Conservation (phyloP, 1,140 invertebrate species). For the Apis dorsata region DNA sequence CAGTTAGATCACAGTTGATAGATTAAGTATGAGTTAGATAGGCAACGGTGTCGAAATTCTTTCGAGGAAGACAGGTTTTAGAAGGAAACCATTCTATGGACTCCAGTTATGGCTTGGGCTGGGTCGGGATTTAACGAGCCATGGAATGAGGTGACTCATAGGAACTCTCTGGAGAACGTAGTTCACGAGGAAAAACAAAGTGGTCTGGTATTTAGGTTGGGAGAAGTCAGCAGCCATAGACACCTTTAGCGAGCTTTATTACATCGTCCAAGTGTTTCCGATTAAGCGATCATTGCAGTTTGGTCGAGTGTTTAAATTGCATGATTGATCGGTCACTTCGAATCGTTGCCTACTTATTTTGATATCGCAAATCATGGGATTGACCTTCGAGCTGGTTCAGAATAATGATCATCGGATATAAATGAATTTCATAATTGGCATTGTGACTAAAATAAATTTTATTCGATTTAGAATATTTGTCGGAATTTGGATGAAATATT, state of each 20-base stretch:
- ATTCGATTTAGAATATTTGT: neutral
- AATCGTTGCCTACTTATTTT: slow-evolving; percentile 36
- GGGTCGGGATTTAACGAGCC: slow-evolving; percentile 63
- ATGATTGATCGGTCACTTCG: slow-evolving; percentile 34
- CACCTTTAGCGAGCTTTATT: slow-evolving; percentile 38
- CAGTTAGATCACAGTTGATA: neutral
- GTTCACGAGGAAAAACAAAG: slow-evolving; percentile 45
- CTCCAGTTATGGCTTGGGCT: slow-evolving; percentile 50
- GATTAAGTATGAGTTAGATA: neutral
- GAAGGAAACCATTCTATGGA: slow-evolving; percentile 47
- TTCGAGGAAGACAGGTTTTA: slow-evolving; percentile 12
- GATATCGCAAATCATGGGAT: slow-evolving; percentile 25
- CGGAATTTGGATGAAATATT: no score
- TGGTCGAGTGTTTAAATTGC: slow-evolving; percentile 20
- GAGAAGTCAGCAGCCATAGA: slow-evolving; percentile 32
- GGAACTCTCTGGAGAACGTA: slow-evolving; percentile 37
- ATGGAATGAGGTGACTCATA: slow-evolving; percentile 61
- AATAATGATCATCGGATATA: neutral
- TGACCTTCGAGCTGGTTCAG: slow-evolving; percentile 22
- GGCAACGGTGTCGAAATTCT: slow-evolving; percentile 19
- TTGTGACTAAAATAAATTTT: neutral
- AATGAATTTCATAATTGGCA: neutral
- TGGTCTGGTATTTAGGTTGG: slow-evolving; percentile 37
- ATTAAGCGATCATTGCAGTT: slow-evolving; percentile 34
- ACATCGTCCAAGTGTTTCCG: neutral